A percentile compares a stretch with the other conserved stretches of the same genome.
These are phyloP conservation scores for Myrmophylax atrothorax DNA, from an alignment of 2,113 vertebrate species.

Conservation along the genomic window DNA sequence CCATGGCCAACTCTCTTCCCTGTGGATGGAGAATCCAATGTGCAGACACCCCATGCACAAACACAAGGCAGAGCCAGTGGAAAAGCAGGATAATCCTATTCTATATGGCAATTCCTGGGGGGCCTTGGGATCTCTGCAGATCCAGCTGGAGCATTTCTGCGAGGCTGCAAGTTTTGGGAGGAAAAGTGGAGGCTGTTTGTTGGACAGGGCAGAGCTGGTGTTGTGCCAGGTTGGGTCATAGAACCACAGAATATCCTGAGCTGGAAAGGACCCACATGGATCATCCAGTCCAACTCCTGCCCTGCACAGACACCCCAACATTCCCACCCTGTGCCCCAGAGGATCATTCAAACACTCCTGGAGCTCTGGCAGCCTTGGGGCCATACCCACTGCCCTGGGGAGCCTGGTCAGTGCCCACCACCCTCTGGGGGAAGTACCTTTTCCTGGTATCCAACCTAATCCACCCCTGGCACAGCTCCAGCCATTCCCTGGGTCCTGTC, in stretches of 20 bases:
- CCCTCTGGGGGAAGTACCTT: background rate
- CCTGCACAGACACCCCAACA: background rate
- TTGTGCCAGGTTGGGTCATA: background rate
- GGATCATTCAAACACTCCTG: accelerated
- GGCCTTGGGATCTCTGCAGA: accelerated
- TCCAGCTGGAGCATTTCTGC: background rate
- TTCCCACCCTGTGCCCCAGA: background rate
- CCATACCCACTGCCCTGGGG: background rate
- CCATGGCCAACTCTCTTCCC: background rate
- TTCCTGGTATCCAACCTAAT: background rate
- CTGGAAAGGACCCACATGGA: background rate
- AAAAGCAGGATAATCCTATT: background rate
- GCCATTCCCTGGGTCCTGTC: background rate
- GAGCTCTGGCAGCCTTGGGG: background rate
- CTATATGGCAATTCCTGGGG: background rate
- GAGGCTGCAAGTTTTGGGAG: background rate
- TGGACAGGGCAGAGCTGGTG: background rate
- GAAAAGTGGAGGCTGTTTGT: background rate
- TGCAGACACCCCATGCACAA: background rate
- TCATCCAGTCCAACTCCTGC: background rate
- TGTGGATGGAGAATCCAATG: accelerated
- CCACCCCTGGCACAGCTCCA: background rate
- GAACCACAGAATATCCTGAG: background rate
- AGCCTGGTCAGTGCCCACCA: accelerated
- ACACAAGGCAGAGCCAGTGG: background rate